Base-by-base conservation (phyloP, 2,888 invertebrate species). In the Leptopilina syphax region DNA sequence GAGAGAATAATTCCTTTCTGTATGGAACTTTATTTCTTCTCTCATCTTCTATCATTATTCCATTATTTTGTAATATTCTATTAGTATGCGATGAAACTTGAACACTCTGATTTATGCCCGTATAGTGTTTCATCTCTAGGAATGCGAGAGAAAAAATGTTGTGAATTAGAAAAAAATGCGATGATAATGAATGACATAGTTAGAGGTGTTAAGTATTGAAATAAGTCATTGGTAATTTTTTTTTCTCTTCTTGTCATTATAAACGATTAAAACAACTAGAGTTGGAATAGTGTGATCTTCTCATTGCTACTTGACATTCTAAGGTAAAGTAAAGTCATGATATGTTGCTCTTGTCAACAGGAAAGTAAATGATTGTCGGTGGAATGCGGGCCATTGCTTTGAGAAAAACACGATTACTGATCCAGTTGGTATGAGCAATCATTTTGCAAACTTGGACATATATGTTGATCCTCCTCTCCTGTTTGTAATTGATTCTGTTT, bases 331-430 rank as follows among this genome's bases (percentile, higher is more conserved):
- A 34, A 73, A 57, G 57, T 57, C 27, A 73, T 18, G 57, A 73
- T n/a, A 73, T 65, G 65, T n/a, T 66, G 78, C 34, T 41, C 65
- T 24, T 76, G 77, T 13, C 78, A 65, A 80, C 80, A 78, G 80
- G 81, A 83, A 83, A 81, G 80, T 80, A 68, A 78, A 54, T 76
- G 77, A 76, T 79, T 81, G 82, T 18, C 65, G 80, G 10, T 68
- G 76, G 81, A 81, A 83, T 83, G 83, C 80, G 70, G 80, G 77
- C 77, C 78, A 65, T 70, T 78, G 63, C 63, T 63, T 63, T 63
- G 73, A 80, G 78, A 79, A 79, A 76, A 79, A 41, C 77, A 77
- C 77, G 80, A 34, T 34, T 57, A 57, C 73, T 73, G 70, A 50
- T 73, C 34, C 73, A 73, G n/a, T n/a, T 13, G 73, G 73, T 57